Evolutionary conservation across 2,113 vertebrate genomes (phyloP), one percentile per base, ranked within the genome.

Genomic region (Urocitellus parryii): DNA sequence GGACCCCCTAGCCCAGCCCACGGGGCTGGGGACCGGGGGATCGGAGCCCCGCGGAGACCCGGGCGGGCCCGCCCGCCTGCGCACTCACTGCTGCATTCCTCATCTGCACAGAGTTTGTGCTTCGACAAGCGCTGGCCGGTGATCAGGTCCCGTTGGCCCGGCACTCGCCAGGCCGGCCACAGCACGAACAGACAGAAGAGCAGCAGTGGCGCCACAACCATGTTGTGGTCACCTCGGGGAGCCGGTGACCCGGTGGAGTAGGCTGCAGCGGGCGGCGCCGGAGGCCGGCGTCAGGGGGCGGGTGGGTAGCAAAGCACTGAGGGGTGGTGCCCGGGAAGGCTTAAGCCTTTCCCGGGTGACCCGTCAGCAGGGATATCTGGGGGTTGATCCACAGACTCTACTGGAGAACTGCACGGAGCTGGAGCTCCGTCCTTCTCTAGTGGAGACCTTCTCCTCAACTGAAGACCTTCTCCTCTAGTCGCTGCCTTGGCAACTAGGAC

Each of bases 71-170:
- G 20, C 51, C 9, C 9, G 53, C n/a, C n/a, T n/a, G n/a, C 73
- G 68, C 98, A 99, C 99, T 99, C 98, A 99, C 99, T 99, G 98
- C 99, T 99, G 98, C 99, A 99, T 94, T 99, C 99, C 6, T 98
- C 88, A 93, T 99, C 99, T 4, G 99, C 99, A 97, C 99, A 99
- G 97, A 99, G 98, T 94, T 99, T 99, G 87, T 98, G 97, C 94
- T 99, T 99, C 22, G 99, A 99, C 95, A 99, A 99, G 80, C 99
- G 99, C 91, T 98, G 99, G 67, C 99, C 98, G 82, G 73, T 58
- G 6, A 93, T 97, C 39, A 90, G 42, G 61, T 61, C 29, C 25
- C 2, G 53, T 22, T 70, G 82, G 48, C 73, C 90, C 34, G 27
- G 73, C 8, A 14, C 70, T 42, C 39, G 42, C 87, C 73, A 96